Base-by-base conservation (phyloP, 2,888 invertebrate genomes). In the Heliothis peltigera region DNA sequence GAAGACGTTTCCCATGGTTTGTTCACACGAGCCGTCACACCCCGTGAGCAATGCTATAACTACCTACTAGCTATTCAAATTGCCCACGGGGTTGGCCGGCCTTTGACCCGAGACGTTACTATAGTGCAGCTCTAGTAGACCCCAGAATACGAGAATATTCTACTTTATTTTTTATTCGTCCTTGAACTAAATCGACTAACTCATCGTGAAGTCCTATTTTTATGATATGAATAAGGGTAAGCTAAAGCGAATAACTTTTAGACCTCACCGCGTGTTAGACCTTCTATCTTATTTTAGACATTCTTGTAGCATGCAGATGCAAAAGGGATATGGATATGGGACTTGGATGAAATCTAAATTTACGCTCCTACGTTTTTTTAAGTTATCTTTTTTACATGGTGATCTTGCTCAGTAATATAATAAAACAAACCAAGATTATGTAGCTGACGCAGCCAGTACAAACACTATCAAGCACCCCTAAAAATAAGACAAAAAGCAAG, bases 11-110 rank as follows among this genome's bases (percentile, higher is more conserved):
- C 94, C 93, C 93, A 94, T 92, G 91, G 89, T 69, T 65, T 66
- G 81, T 94, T 93, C 94, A 91, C 94, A 93, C 92, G 92, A 75
- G 79, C 69, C 91, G 93, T 93, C 91, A 93, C 92, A 91, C 90
- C 89, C 90, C 72, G 82, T 91, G 91, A 89, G 84, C 91, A 91
- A 83, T 84, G 46, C 57, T 64, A 17, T 64, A 48, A 44, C 65
- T 39, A 51, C 44, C 82, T 82, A 78, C 32, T n/a, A n/a, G n/a
- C 80, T 80, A 76, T 83, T 86, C 83, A 82, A 86, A 87, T 84
- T 81, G 81, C 81, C 76, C 65, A 52, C 76, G 54, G 76, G 80
- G 82, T 84, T 83, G 87, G 84, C 79, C 89, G 90, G 88, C 88
- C 89, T 89, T 91, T 91, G 91, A 91, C 89, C 91, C 75, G 81